Evolutionary conservation across 2,113 vertebrate species (phyloP).

Genomic region (Callopanchax toddi): DNA sequence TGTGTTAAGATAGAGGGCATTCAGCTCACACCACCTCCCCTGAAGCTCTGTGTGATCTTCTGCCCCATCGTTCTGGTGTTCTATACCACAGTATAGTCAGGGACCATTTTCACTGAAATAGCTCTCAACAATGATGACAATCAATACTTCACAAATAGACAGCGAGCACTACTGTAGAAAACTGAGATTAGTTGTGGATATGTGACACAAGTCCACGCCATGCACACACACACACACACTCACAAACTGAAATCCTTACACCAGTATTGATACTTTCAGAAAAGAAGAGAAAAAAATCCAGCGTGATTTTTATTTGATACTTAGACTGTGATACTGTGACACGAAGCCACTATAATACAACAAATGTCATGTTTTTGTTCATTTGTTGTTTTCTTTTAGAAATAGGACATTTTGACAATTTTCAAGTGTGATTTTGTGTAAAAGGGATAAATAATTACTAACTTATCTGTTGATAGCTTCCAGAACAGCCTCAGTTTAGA

Average conservation of each 20-base stretch:
- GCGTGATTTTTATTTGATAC: conserved; percentile 42
- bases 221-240: conserved; percentile 10
- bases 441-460: too few species aligned
- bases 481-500: too few species aligned
- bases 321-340: conserved; percentile 74
- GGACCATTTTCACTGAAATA: conserved; percentile 61
- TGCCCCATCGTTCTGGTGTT: conserved; percentile 39
- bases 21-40: conserved; percentile 15
- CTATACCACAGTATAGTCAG: conserved; percentile 48
- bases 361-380: conserved; percentile 29
- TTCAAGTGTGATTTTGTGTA: too few species aligned
- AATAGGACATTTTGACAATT: conserved; percentile 9
- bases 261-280: conserved; percentile 36
- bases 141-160: conserved; percentile 65
- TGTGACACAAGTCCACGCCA: conserved; percentile 7
- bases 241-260: conserved; percentile 19
- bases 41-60: conserved; percentile 18
- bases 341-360: conserved; percentile 26
- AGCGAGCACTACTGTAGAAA: conserved; percentile 41
- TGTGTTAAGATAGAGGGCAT: conserved; percentile 5
- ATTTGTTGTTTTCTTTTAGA: conserved; percentile 38
- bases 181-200: conserved; percentile 27
- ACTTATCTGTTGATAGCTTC: too few species aligned
- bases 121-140: conserved; percentile 69
- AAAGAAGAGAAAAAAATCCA: conserved; percentile 31